Conservation (phyloP, 2,888 invertebrate genomes). For the Eupithecia pulchellata region DNA sequence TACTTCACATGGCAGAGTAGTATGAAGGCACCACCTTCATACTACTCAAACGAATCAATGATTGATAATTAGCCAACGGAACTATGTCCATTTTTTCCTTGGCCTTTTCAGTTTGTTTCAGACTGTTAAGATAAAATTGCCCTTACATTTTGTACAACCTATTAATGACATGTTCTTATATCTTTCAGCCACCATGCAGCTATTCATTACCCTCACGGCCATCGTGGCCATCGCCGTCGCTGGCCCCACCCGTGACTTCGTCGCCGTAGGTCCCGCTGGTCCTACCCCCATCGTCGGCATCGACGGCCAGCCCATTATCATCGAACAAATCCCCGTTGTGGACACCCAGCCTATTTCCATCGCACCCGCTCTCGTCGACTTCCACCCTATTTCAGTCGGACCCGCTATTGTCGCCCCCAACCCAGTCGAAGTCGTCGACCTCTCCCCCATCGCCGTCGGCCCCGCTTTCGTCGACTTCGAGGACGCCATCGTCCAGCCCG, state of each 20-base stretch:
- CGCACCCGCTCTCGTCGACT: constrained; percentile 44
- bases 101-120: not conserved
- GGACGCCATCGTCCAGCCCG: constrained; percentile 40
- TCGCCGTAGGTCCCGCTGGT: constrained; percentile 41
- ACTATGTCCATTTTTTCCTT: not conserved
- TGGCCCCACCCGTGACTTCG: constrained; percentile 38
- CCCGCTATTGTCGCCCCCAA: constrained; percentile 44
- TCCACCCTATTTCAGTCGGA: constrained; percentile 35
- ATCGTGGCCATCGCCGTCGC: constrained; percentile 42
- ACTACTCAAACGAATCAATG: not conserved
- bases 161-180: not conserved
- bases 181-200: constrained; percentile 37
- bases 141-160: not conserved
- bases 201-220: constrained; percentile 44
- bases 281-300: constrained; percentile 36
- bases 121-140: not conserved
- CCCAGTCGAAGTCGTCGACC: constrained; percentile 24
- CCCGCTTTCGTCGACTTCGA: constrained; percentile 44
- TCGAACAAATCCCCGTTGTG: constrained; percentile 44
- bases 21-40: not conserved
- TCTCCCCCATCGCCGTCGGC: constrained; percentile 33
- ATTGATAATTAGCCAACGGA: no score
- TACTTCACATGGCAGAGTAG: not conserved
- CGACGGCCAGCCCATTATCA: constrained; percentile 21
- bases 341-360: constrained; percentile 34